Base-by-base conservation (phyloP, 2,888 invertebrate genomes). In the Spilarctia lutea region DNA sequence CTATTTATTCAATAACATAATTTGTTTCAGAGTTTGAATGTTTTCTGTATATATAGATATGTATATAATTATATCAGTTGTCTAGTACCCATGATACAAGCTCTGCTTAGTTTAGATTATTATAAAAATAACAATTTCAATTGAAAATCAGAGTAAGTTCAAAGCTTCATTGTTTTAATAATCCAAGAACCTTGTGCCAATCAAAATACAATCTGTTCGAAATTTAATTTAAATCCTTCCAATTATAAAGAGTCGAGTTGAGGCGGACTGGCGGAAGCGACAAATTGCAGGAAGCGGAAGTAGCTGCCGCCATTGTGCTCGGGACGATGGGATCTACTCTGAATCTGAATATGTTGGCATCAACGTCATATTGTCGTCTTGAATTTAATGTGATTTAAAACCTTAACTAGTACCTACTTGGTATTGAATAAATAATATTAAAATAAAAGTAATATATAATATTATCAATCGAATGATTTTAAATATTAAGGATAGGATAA, bases 141-240 rank as follows among this genome's bases (percentile, higher is more conserved):
- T 48, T 11, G 13, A 33, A 68, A 33, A 48, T 24, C 30, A 24
- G 33, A 48, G 68, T 1, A 7, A 33, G 33, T 18, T 18, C 27
- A 48, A 20, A 24, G 42, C 20, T 3, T 56, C 2, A 56, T 35
- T 67, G 56, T 27, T 67, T 56, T 24, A 13, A 65, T 52, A 69
- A 65, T 68, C 65, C 45, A 65, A 66, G 42, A 72, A 66, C 66
- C 56, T 20, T 56, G 68, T 76, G 74, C 83, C 82, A 84, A 86
- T 89, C 79, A 84, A 75, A 76, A 81, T 71, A 80, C 75, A 80
- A 83, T 82, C 80, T 52, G 77, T 85, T 85, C 75, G 75, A 80
- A 86, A 89, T 86, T 87, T 83, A 88, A 87, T 87, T 88, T 84
- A 83, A 89, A 84, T 85, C 81, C 81, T 79, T 82, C 85, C 88